A percentile compares a stretch with the other conserved stretches of the same genome.
These are phyloP conservation scores for Podarcis muralis DNA, from an alignment of 2,113 vertebrate species.

Conservation along the genomic window DNA sequence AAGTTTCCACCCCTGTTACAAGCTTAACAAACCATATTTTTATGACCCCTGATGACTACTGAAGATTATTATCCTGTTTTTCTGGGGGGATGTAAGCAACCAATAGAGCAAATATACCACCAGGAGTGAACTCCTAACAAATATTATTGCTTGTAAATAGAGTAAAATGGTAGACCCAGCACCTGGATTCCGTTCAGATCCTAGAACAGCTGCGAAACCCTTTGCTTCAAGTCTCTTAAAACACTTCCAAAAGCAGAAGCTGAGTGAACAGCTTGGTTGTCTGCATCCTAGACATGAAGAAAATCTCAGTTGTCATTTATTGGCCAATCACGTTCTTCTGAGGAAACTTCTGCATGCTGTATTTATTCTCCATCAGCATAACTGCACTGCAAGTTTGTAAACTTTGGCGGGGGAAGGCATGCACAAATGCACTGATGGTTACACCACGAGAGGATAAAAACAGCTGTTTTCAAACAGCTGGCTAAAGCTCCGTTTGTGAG, in stretches of 20 bases:
- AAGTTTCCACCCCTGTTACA: too few species aligned
- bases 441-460: slow-evolving; percentile 30
- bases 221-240: slow-evolving; percentile 2
- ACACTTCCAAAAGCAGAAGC: background rate
- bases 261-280: slow-evolving; percentile 2
- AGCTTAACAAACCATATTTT: slow-evolving; percentile 13
- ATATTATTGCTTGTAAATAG: slow-evolving; percentile 13
- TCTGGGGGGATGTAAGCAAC: too few species aligned
- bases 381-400: slow-evolving; percentile 18
- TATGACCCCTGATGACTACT: background rate
- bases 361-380: slow-evolving; percentile 28
- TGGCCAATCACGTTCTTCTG: background rate
- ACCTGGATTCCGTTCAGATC: slow-evolving; percentile 22
- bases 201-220: slow-evolving; percentile 13
- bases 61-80: background rate
- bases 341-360: slow-evolving; percentile 37
- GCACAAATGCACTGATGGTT: slow-evolving; percentile 39
- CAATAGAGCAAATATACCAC: too few species aligned
- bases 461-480: slow-evolving; percentile 39
- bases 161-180: background rate
- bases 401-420: slow-evolving; percentile 27
- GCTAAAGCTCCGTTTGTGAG: background rate
- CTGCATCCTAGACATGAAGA: background rate
- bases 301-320: slow-evolving; percentile 32
- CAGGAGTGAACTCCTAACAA: slow-evolving; percentile 3